Conservation (phyloP, 2,888 invertebrate species). For the Eupelmus urozonus region DNA sequence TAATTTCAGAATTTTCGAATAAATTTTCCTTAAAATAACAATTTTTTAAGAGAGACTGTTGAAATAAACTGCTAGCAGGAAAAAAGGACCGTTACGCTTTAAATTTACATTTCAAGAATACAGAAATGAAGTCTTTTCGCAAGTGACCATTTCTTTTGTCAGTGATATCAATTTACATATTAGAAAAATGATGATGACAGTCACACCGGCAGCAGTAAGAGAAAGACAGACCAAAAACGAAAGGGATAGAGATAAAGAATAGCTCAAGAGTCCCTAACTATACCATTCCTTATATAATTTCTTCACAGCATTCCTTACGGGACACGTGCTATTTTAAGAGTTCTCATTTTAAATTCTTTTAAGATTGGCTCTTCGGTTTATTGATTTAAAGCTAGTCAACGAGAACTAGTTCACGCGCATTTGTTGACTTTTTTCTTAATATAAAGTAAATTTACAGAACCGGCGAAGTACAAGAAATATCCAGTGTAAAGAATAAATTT, state of each 20-base stretch:
- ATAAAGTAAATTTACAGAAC: neutral
- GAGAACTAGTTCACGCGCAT: neutral
- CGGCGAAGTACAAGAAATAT: too few relatives aligned
- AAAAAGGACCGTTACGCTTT: too few relatives aligned
- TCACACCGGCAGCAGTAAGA: neutral
- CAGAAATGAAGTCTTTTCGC: too few relatives aligned
- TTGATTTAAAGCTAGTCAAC: constrained; percentile 2
- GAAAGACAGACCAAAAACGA: neutral
- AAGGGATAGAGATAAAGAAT: constrained; percentile 12
- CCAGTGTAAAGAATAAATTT: too few relatives aligned
- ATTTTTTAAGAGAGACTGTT: too few relatives aligned
- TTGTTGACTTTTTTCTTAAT: neutral
- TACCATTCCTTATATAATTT: constrained; percentile 44
- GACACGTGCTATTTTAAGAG: constrained; percentile 39
- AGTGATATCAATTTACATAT: neutral
- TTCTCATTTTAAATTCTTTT: constrained; percentile 12
- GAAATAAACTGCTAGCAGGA: too few relatives aligned
- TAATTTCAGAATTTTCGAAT: too few relatives aligned
- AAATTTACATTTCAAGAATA: too few relatives aligned
- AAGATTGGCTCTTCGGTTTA: constrained; percentile 6
- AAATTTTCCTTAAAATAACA: too few relatives aligned
- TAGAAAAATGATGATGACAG: neutral
- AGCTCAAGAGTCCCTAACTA: constrained; percentile 13
- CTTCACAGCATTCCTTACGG: constrained; percentile 35
- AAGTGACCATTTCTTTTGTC: too few relatives aligned